Conservation (phyloP, 2,888 invertebrate species). For the Stenolophus ochropezus region DNA sequence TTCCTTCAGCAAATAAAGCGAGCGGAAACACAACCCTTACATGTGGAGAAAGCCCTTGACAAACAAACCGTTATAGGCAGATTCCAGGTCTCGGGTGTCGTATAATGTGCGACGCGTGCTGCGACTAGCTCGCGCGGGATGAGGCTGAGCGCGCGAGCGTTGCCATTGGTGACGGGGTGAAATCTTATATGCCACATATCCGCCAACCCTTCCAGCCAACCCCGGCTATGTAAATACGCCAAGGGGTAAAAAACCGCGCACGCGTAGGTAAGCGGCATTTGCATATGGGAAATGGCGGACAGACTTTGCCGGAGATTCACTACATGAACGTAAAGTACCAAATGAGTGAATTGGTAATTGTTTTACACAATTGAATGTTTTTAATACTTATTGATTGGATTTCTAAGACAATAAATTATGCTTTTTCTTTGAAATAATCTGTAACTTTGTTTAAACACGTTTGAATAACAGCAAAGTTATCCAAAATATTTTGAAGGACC, state of each 20-base stretch:
- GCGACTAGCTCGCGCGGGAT: conserved; percentile 56
- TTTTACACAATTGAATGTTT: too few species aligned
- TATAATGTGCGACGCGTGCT: conserved; percentile 43
- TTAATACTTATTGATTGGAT: too few species aligned
- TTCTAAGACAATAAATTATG: too few species aligned
- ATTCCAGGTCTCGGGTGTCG: conserved; percentile 48
- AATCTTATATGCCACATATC: conserved; percentile 68
- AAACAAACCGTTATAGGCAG: conserved; percentile 48
- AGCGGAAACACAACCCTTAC: conserved; percentile 50
- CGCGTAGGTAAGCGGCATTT: conserved; percentile 5
- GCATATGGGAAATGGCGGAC: conserved; percentile 44
- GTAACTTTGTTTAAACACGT: too few species aligned
- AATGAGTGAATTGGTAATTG: background rate
- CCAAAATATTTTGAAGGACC: too few species aligned
- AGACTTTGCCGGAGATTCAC: background rate
- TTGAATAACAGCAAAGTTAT: too few species aligned
- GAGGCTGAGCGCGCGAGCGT: conserved; percentile 65
- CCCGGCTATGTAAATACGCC: conserved; percentile 22
- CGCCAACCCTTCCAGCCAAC: conserved; percentile 19
- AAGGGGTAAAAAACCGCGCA: conserved; percentile 3
- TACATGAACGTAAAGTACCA: background rate
- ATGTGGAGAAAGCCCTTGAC: conserved; percentile 24
- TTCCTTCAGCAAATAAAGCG: too few species aligned
- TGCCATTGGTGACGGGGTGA: conserved; percentile 72
- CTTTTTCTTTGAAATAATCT: too few species aligned